Evolutionary conservation across 2,113 vertebrate species (phyloP).

Genomic region (Atherinomorus stipes): DNA sequence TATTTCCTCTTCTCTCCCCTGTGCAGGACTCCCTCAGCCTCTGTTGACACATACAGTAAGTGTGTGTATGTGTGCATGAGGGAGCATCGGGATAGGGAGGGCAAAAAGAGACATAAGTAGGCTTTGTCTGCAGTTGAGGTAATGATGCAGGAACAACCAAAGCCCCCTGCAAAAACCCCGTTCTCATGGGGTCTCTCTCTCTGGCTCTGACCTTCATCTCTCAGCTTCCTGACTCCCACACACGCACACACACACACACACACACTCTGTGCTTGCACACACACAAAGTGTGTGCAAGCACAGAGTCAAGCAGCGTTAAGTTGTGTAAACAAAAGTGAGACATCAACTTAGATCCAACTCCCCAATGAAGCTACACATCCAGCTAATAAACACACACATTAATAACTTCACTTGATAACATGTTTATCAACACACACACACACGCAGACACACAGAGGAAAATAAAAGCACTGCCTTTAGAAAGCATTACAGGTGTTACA

Average conservation of each 20-base stretch:
- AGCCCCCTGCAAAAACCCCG: conserved; percentile 72
- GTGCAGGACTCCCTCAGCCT: conserved; percentile 74
- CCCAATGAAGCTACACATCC: conserved; percentile 51
- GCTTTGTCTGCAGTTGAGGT: conserved; percentile 77
- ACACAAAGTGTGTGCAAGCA: conserved; percentile 65
- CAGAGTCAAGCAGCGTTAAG: conserved; percentile 65
- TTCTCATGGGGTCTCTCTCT: conserved; percentile 69
- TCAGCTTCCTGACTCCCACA: conserved; percentile 23
- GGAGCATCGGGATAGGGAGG: conserved; percentile 52
- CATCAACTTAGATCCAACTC: conserved; percentile 58
- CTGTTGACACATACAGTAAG: conserved; percentile 65
- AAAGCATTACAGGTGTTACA: neutral
- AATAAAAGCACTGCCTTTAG: neutral
- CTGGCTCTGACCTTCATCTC: conserved; percentile 82
- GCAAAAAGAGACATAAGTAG: conserved; percentile 67
- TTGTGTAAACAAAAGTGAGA: conserved; percentile 72
- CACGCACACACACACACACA: conserved; percentile 59
- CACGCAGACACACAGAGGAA: neutral
- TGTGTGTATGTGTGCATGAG: conserved; percentile 36
- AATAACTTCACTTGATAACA: conserved; percentile 50
- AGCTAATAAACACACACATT: conserved; percentile 65
- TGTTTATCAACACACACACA: conserved; percentile 30
- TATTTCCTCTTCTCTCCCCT: conserved; percentile 71
- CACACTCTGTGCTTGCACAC: conserved; percentile 39
- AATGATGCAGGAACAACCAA: conserved; percentile 79